Conservation (phyloP, 2,797 vertebrate genomes). For the Urophycis tenuis region DNA sequence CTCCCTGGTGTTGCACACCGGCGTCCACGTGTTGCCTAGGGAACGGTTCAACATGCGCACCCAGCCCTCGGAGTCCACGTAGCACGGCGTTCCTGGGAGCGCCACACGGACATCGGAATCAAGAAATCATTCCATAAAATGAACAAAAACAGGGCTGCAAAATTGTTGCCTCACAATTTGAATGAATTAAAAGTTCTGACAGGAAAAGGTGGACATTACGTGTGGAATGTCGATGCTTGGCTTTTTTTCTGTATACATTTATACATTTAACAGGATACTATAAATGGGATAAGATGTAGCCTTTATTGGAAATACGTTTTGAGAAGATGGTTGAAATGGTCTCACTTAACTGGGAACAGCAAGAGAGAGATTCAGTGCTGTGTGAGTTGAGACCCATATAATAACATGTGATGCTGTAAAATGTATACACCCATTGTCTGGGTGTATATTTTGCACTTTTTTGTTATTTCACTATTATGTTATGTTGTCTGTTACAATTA, state of each 20-base stretch:
- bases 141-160: neutral
- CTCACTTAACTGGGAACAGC: neutral
- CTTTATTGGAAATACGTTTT: neutral
- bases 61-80: conserved; percentile 81
- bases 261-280: neutral
- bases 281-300: neutral
- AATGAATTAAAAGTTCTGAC: neutral
- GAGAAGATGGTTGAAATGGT: neutral
- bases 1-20: conserved; percentile 83
- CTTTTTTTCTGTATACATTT: neutral
- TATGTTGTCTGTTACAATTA: too few species aligned
- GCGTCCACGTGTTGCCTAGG: conserved; percentile 85
- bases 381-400: too few species aligned
- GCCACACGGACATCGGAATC: neutral
- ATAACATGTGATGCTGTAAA: too few species aligned
- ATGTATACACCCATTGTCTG: neutral
- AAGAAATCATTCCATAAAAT: neutral
- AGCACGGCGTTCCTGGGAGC: conserved; percentile 82
- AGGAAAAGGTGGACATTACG: neutral
- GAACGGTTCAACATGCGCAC: conserved; percentile 86
- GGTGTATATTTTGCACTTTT: too few species aligned
- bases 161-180: too few species aligned
- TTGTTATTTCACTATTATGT: too few species aligned
- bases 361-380: neutral
- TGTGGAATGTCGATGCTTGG: neutral